Evolutionary conservation across 2,113 vertebrate species (phyloP).

Genomic region (Cochlearius cochlearius): DNA sequence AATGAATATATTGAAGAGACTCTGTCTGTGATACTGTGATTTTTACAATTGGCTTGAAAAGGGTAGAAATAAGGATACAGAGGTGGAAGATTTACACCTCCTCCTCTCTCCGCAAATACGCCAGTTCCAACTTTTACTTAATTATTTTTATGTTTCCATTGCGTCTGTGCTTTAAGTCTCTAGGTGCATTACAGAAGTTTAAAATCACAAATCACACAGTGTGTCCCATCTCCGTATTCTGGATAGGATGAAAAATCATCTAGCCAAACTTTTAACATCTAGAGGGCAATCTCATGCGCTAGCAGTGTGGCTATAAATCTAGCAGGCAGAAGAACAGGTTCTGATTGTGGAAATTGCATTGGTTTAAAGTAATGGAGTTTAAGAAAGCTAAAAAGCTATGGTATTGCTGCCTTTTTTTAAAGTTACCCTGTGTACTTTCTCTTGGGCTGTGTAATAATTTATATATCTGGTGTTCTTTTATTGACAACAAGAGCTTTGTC

Average conservation of each 20-base stretch:
- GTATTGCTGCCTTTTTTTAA: background rate
- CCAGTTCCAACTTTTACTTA: background rate
- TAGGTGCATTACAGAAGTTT: background rate
- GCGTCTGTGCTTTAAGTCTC: background rate
- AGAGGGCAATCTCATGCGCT: conserved; percentile 39
- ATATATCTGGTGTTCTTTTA: background rate
- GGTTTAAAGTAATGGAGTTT: background rate
- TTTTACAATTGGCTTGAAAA: background rate
- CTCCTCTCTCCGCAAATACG: background rate
- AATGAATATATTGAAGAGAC: background rate
- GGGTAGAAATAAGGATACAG: background rate
- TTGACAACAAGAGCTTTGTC: background rate
- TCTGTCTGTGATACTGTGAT: background rate
- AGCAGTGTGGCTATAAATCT: background rate
- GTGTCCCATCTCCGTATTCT: background rate
- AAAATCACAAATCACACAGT: background rate
- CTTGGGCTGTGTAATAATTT: background rate
- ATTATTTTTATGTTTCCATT: background rate
- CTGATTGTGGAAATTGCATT: background rate
- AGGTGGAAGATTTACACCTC: background rate
- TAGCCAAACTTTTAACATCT: conserved; percentile 36
- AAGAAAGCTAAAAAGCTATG: background rate
- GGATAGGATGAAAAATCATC: background rate
- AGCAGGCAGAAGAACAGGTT: background rate
- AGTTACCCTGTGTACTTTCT: background rate